Percentiles rank a stretch among this genome's conserved stretches.
Evolutionary conservation across 2,888 invertebrate species (phyloP).

Genomic region (Limenitis camilla): DNA sequence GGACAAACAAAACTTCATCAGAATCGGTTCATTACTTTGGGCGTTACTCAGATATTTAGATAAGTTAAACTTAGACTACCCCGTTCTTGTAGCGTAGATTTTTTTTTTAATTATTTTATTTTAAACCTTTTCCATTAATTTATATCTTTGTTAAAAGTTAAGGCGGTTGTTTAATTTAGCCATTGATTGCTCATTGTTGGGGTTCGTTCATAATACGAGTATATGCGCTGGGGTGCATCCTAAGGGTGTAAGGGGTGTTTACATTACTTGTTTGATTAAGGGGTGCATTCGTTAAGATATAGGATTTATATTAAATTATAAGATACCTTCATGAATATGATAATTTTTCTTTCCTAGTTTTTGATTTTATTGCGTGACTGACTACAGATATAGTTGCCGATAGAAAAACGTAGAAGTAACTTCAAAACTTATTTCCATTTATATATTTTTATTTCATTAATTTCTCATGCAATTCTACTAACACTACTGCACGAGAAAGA

Average conservation of each 20-base stretch:
- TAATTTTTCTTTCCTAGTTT: neutral
- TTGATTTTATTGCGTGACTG: neutral
- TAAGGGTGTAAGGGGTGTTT: slow-evolving; percentile 40
- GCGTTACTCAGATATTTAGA: no score
- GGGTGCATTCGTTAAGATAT: slow-evolving; percentile 54
- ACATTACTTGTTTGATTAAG: slow-evolving; percentile 42
- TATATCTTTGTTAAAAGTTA: slow-evolving; percentile 25
- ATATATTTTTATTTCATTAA: no score
- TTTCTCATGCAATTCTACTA: no score
- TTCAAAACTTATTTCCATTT: no score
- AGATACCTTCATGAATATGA: neutral
- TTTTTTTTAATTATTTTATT: no score
- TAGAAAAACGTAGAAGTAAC: no score
- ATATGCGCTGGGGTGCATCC: slow-evolving; percentile 45
- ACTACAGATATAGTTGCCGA: neutral
- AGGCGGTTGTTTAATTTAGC: slow-evolving; percentile 68
- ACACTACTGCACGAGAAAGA: no score
- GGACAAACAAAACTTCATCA: no score
- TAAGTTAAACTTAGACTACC: no score
- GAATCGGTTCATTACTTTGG: no score
- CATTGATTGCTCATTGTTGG: slow-evolving; percentile 69
- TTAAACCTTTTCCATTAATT: neutral
- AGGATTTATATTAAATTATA: slow-evolving; percentile 39
- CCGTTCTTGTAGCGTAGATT: no score
- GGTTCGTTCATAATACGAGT: slow-evolving; percentile 41